A percentile compares a stretch with the other conserved stretches of the same genome.
phyloP scores from a whole-genome alignment of 2,113 vertebrate species.

The Psophia crepitans region DNA sequence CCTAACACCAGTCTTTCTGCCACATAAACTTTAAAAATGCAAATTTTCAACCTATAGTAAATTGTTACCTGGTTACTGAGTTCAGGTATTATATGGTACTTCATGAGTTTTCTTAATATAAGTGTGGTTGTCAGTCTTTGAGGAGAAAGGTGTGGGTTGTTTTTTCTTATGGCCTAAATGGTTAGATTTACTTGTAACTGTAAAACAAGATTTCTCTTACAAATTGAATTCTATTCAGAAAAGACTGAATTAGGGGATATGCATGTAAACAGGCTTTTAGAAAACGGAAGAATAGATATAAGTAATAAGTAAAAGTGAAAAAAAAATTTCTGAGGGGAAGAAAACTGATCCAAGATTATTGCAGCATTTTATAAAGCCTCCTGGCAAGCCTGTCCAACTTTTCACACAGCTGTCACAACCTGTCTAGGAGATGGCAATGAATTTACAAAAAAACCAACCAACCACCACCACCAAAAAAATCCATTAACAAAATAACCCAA shows the following conservation, averaged over 20 bases:
- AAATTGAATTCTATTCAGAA: background rate
- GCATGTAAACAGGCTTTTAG: background rate
- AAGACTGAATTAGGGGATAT: background rate
- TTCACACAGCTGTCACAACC: background rate
- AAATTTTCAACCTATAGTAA: background rate
- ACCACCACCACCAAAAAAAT: too few relatives aligned
- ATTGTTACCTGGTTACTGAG: background rate
- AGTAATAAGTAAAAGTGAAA: background rate
- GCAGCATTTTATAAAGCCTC: background rate
- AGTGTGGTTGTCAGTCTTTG: background rate
- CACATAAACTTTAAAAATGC: background rate
- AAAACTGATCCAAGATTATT: background rate
- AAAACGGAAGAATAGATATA: background rate
- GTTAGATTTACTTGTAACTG: background rate
- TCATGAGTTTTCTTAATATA: background rate
- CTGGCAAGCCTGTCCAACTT: background rate
- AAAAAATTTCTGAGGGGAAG: too few relatives aligned
- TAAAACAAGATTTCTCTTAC: background rate
- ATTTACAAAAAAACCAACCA: background rate
- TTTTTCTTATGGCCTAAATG: background rate
- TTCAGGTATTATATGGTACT: background rate
- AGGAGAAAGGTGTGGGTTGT: accelerated
- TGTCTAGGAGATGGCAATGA: background rate
- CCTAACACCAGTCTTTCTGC: background rate
- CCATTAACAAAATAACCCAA: too few relatives aligned